Evolutionary conservation across 2,113 vertebrate genomes (phyloP).

Genomic region (Oncorhynchus tshawytscha): DNA sequence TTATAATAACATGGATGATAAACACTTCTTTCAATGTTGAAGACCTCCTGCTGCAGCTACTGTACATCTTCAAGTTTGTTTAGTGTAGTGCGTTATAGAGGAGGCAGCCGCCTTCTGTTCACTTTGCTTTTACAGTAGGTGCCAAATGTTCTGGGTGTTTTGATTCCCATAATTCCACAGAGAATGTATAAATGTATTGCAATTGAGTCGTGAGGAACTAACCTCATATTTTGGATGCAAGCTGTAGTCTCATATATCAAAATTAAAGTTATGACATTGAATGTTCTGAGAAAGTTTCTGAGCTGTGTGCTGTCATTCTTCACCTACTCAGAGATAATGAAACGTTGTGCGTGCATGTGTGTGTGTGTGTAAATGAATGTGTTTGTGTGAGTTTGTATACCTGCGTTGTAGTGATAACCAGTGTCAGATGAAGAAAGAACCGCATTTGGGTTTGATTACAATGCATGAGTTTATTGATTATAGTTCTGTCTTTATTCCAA

Average conservation of each 20-base stretch:
- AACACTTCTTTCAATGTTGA: neutral
- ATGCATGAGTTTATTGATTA: neutral
- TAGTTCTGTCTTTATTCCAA: neutral
- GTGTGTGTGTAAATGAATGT: neutral
- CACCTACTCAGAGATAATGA: neutral
- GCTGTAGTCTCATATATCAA: neutral
- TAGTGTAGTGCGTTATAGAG: constrained; percentile 7
- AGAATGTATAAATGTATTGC: neutral
- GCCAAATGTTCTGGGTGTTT: neutral
- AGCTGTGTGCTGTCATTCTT: neutral
- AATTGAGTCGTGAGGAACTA: too few species aligned
- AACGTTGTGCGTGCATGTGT: neutral
- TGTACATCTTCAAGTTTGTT: neutral
- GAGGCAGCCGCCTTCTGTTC: neutral
- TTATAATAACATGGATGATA: neutral
- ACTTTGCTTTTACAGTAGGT: neutral
- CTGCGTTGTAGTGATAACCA: neutral
- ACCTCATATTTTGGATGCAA: too few species aligned
- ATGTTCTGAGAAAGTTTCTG: neutral
- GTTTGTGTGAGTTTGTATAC: neutral
- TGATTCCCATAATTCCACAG: neutral
- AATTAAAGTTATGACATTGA: neutral
- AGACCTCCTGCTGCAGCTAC: constrained; percentile 3
- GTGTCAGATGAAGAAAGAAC: neutral
- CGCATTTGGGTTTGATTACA: neutral